Evolutionary conservation across 2,797 vertebrate genomes (phyloP), one percentile per base, ranked within the genome.

Genomic region (Coregonus ussuriensis): DNA sequence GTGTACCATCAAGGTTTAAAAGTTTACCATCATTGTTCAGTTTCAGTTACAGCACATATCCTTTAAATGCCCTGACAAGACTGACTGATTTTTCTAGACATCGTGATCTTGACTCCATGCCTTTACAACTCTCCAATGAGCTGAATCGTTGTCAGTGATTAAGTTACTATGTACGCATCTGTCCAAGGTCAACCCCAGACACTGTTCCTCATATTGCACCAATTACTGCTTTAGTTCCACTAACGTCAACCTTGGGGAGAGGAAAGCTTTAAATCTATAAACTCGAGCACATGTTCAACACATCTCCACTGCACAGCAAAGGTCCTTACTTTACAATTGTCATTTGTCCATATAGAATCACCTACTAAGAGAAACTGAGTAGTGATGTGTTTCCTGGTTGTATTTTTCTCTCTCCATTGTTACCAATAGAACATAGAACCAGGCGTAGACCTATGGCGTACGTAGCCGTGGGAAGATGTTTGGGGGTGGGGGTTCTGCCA

Each of bases 221-320:
- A 84, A 81, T 85, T 86, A 80, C 74, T 74, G 77, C 77, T 78
- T 85, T 82, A 74, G 81, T 81, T 83, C 82, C 79, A 79, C 75
- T 82, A 35, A 79, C 4, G 81, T 78, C 82, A 84, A 86, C 83
- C 82, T 85, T 86, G 80, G 84, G 81, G 84, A 59, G 75, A 78
- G 18, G 6, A 16, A 41, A 83, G 72, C 74, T 72, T 68, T 76
- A 15, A 13, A 72, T 72, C 29, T 21, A 71, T 70, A 68, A 79
- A 79, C 54, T 80, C 66, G 62, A 72, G 73, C 70, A 71, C 74
- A 79, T 75, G 70, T 75, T 79, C 52, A 33, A 71, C 11, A 18
- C 15, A 70, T 69, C 74, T 75, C 74, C 78, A 47, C 71, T 85
- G 77, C 75, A 77, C 21, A 31, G 31, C 16, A 31, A 31, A 79